Evolutionary conservation across 1,140 invertebrate species (phyloP), one percentile per base, ranked within the genome.

Genomic region (Apis florea): DNA sequence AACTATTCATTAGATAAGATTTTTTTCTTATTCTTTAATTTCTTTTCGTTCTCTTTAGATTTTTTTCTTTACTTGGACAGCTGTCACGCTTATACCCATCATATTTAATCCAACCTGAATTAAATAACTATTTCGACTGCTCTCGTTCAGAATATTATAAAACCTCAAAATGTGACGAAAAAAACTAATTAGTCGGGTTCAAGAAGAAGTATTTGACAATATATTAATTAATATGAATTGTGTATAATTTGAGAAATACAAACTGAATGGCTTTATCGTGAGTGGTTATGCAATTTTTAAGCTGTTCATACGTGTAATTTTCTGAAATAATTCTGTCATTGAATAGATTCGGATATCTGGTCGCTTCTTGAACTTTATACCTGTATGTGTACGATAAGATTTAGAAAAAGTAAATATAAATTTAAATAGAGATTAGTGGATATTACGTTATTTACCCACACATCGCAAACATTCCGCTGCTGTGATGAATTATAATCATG

Each of bases 331-430:
- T 0, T 15, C 0, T 0, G 0, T 1, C 3, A 10, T 5, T 19
- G n/a, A 0, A 49, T 0, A 24, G 0, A 8, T 49, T 49, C 2
- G 0, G 0, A 49, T 10, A 15, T 0, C 1, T 1, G 15, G 51
- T 54, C 9, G 19, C 5, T 31, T 71, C 56, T 4, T 54, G 8
- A 0, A 71, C 1, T 21, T 26, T 17, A 4, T 71, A 13, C 8
- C 69, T 71, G 21, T 40, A 40, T 1, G 1, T 12, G 21, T 40
- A 47, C 6, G 17, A 64, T 21, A 67, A 66, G 1, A 47, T n/a
- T 47, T 66, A 31, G 19, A n/a, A 58, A 8, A 58, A 10, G 8
- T 8, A 6, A 21, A 21, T 58, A 58, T 10, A 58, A 58, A 13
- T 53, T 40, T 40, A 40, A 40, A 40, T 40, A 40, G 31, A 40